Conservation (phyloP, 2,113 vertebrate species). For the Mandrillus leucophaeus region DNA sequence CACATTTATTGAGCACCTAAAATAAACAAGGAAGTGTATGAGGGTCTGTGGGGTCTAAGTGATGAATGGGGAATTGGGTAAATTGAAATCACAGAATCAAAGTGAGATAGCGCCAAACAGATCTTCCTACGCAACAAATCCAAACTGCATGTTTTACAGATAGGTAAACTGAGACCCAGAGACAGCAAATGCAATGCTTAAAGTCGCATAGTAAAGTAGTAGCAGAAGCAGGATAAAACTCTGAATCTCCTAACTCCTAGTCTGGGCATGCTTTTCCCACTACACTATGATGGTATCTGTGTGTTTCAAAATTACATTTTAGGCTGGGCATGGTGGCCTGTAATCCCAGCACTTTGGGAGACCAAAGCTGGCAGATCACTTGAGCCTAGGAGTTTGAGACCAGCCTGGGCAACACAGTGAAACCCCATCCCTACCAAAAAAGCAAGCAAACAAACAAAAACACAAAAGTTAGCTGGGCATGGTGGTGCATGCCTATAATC, state of each 20-base stretch:
- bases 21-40: background rate
- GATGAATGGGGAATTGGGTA: background rate
- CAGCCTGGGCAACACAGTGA: no score
- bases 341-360: no score
- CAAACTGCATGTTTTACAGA: background rate
- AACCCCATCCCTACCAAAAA: no score
- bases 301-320: constrained; percentile 3
- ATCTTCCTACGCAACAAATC: background rate
- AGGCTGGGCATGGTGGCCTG: no score
- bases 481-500: no score
- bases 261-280: background rate
- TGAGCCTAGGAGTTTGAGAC: no score
- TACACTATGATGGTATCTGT: background rate
- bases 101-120: background rate
- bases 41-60: background rate
- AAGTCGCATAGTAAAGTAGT: background rate
- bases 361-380: no score
- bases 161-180: background rate
- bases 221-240: background rate
- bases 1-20: background rate
- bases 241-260: background rate
- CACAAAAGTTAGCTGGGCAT: no score
- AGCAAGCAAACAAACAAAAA: no score
- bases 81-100: background rate
- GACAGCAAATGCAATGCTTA: background rate